Evolutionary conservation across 2,113 vertebrate species (phyloP).

Genomic region (Nicator chloris): DNA sequence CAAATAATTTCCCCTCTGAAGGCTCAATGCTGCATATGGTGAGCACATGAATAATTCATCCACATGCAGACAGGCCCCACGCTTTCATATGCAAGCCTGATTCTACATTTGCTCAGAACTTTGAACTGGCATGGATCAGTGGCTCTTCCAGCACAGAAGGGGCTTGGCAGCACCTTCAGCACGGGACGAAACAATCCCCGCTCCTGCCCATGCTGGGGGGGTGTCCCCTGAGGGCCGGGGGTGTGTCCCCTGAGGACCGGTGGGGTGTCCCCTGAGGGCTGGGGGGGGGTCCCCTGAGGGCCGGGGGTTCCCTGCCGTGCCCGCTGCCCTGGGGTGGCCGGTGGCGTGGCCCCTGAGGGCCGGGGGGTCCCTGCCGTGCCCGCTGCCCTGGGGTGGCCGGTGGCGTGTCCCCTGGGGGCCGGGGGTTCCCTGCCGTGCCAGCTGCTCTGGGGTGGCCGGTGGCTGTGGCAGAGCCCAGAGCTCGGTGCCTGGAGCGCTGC

Average conservation of each 20-base stretch:
- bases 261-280: too few species aligned
- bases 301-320: too few species aligned
- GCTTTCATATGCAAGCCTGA: background rate
- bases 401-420: too few species aligned
- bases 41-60: conserved; percentile 17
- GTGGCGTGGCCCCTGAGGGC: too few species aligned
- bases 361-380: too few species aligned
- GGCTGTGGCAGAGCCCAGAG: background rate
- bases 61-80: background rate
- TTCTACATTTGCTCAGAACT: background rate
- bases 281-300: too few species aligned
- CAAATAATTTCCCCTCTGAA: conserved; percentile 5
- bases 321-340: too few species aligned
- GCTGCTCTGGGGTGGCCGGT: too few species aligned
- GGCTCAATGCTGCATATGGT: background rate
- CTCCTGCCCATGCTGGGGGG: rapidly evolving
- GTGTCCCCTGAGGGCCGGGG: rapidly evolving
- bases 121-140: background rate
- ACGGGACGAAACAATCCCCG: rapidly evolving
- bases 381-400: too few species aligned
- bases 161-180: background rate
- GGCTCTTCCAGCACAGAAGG: background rate
- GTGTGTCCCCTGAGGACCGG: too few species aligned
- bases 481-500: too few species aligned
- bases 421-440: too few species aligned